Evolutionary conservation across 2,113 vertebrate species (phyloP), one percentile per base, ranked within the genome.

Genomic region (Cervus canadensis): DNA sequence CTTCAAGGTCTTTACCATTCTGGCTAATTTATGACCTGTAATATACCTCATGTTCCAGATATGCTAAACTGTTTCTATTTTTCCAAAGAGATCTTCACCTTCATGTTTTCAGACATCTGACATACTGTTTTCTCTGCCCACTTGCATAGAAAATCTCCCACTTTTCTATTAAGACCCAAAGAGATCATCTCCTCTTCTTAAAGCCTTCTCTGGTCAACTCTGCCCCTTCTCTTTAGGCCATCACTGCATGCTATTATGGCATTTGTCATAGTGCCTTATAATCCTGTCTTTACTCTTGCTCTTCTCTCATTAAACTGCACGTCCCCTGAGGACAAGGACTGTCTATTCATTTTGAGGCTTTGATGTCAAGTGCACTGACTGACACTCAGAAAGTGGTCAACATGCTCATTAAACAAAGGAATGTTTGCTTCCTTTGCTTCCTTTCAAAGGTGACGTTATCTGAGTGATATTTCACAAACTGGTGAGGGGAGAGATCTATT

Each of bases 271-370:
- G 19, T 21, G 11, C 14, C 48, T 30, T 57, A 50, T 21, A 82
- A n/a, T 33, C 23, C 33, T 79, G 21, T 86, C 96, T 98, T 98
- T 97, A 98, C 97, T 43, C 71, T 76, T 74, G 89, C 48, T 91
- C 98, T 98, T 98, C 98, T 74, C n/a, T 87, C 97, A 60, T 52
- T 89, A 89, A 89, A 60, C 87, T 67, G 26, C 60, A 97, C 28
- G 40, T 62, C 92, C 67, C 91, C 54, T 45, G 64, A 92, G 81
- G 64, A 96, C 16, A 59, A 92, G 52, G 40, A 64, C 0, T 50
- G 26, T 79, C 52, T 93, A 43, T 60, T 52, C 28, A 26, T 74
- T 84, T 45, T 50, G 50, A 95, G 48, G 36, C 12, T 62, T 5
- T 50, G 43, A 87, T 45, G n/a, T 36, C 84, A 45, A n/a, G 36